These are phyloP conservation scores for Mellivora capensis DNA, from an alignment of 2,113 vertebrate species.

Conservation along the genomic window DNA sequence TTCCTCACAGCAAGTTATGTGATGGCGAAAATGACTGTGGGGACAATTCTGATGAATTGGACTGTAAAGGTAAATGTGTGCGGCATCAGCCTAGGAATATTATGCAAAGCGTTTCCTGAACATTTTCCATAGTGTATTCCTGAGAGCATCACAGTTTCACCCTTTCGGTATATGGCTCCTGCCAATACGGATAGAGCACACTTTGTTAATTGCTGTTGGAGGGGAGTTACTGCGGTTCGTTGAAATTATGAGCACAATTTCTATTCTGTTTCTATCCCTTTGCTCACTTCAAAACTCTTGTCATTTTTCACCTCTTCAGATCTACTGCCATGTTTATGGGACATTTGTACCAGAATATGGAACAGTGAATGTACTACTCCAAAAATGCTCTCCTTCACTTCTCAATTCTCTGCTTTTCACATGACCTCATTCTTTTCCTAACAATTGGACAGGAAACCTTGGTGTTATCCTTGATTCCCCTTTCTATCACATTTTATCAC, in stretches of 20 bases:
- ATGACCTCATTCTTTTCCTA: background rate
- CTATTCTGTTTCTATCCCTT: background rate
- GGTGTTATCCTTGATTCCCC: background rate
- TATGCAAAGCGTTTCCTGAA: background rate
- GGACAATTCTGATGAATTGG: slow-evolving; percentile 94
- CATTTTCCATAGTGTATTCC: background rate
- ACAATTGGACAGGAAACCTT: background rate
- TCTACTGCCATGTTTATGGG: background rate
- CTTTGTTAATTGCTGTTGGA: background rate
- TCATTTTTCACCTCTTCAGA: background rate
- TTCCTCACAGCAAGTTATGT: slow-evolving; percentile 90
- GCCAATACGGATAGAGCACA: background rate
- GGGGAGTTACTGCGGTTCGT: background rate
- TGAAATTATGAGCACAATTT: background rate
- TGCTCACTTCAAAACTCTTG: background rate
- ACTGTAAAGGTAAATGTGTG: slow-evolving; percentile 91
- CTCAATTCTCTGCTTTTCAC: background rate
- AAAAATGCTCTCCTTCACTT: background rate
- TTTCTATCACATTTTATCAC: background rate
- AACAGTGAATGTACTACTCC: background rate
- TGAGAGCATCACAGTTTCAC: background rate
- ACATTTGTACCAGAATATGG: background rate
- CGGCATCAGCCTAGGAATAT: background rate
- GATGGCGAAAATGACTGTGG: slow-evolving; percentile 95
- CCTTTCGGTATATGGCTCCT: background rate